These are phyloP conservation scores for Orthonyx spaldingii DNA, from an alignment of 2,113 vertebrate genomes.

Conservation along the genomic window DNA sequence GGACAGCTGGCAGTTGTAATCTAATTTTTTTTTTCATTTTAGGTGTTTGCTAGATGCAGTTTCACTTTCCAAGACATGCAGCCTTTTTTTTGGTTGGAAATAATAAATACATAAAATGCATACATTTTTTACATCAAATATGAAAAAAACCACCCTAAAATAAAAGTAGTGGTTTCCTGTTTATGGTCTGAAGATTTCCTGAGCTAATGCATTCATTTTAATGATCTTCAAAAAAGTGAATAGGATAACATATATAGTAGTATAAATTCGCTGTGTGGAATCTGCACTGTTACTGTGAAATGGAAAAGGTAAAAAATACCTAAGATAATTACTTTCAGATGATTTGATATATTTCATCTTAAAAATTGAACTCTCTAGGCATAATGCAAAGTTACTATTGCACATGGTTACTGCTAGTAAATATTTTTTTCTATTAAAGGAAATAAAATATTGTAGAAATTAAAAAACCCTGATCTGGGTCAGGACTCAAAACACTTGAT, in stretches of 20 bases:
- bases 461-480: not conserved
- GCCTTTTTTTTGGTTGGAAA: not conserved
- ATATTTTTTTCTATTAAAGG: not conserved
- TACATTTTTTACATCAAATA: not conserved
- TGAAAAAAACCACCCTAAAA: not conserved
- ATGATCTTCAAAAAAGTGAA: not conserved
- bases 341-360: not conserved
- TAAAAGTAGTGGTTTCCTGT: not conserved
- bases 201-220: not conserved
- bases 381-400: not conserved
- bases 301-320: not conserved
- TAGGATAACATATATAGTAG: not conserved
- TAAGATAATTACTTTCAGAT: not conserved
- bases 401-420: not conserved
- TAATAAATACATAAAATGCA: not conserved
- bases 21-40: not conserved
- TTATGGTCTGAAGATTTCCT: not conserved
- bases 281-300: not conserved
- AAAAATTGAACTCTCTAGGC: not conserved
- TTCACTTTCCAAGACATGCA: not conserved
- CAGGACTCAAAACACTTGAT: not conserved
- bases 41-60: not conserved
- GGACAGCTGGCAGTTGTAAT: not conserved
- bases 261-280: not conserved
- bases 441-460: not conserved